These are phyloP conservation scores for Agriotes lineatus DNA, from an alignment of 2,888 invertebrate genomes.

Conservation along the genomic window DNA sequence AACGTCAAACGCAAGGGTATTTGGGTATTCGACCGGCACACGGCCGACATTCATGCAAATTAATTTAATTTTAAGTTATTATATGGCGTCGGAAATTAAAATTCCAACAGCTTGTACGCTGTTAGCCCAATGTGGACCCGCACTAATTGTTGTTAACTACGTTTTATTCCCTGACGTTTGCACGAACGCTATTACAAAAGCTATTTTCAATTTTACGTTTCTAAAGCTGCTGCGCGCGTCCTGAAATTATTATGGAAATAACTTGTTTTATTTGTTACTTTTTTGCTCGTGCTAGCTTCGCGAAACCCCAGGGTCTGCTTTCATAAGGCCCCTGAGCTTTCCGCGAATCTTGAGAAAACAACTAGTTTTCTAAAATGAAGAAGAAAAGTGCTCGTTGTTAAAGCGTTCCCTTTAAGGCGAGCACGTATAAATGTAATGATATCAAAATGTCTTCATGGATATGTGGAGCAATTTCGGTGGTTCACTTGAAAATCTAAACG, in stretches of 20 bases:
- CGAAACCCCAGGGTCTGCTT: background rate
- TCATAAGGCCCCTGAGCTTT: background rate
- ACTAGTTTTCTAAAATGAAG: background rate
- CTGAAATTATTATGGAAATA: conserved; percentile 17
- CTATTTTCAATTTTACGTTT: conserved; percentile 24
- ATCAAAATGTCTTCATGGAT: background rate
- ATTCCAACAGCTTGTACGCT: conserved; percentile 15
- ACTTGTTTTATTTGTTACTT: conserved; percentile 3
- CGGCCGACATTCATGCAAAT: conserved; percentile 30
- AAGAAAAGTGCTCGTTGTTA: background rate
- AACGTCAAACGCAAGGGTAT: conserved; percentile 38
- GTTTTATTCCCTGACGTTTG: conserved; percentile 20
- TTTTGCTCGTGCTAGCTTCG: background rate
- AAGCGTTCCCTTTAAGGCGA: background rate
- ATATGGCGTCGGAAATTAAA: conserved; percentile 33
- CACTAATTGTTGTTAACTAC: conserved; percentile 26
- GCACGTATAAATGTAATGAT: background rate
- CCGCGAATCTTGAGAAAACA: background rate
- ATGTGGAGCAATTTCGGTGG: background rate
- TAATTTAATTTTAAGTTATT: conserved; percentile 39
- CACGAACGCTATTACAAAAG: conserved; percentile 20
- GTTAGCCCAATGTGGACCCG: background rate
- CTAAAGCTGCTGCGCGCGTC: conserved; percentile 2
- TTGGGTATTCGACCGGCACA: conserved; percentile 31
- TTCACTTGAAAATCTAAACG: too few species aligned